A percentile compares a stretch with the other conserved stretches of the same genome.
Evolutionary conservation across 2,797 vertebrate genomes (phyloP).

Genomic region (Mormyrus hasselquistii): DNA sequence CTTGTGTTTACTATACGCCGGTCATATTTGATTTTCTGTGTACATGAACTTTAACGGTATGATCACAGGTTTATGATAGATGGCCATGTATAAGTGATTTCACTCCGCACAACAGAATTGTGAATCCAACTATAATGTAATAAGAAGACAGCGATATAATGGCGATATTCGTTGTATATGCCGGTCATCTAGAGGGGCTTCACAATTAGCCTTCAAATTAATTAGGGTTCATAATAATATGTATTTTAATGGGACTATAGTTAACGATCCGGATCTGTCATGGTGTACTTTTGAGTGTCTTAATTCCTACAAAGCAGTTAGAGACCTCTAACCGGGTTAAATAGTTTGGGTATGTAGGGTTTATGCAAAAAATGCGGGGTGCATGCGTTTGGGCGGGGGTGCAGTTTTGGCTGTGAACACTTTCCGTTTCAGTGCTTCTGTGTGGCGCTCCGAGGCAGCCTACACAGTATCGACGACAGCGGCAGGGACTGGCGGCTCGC

Average conservation of each 20-base stretch:
- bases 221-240: background rate
- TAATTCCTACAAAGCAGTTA: background rate
- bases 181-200: background rate
- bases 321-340: background rate
- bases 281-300: background rate
- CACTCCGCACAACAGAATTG: background rate
- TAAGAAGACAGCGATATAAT: background rate
- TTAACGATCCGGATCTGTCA: background rate
- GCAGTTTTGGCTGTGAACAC: background rate
- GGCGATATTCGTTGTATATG: background rate
- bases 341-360: background rate
- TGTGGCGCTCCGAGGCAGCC: background rate
- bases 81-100: background rate
- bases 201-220: background rate
- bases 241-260: background rate
- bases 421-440: background rate
- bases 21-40: conserved; percentile 37
- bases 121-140: background rate
- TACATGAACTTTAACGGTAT: background rate
- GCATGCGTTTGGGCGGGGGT: background rate
- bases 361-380: background rate
- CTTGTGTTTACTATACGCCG: background rate
- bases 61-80: background rate
- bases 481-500: background rate
- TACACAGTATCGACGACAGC: background rate